phyloP scores from a whole-genome alignment of 2,888 invertebrate species.

The Calameuta pallipes region DNA sequence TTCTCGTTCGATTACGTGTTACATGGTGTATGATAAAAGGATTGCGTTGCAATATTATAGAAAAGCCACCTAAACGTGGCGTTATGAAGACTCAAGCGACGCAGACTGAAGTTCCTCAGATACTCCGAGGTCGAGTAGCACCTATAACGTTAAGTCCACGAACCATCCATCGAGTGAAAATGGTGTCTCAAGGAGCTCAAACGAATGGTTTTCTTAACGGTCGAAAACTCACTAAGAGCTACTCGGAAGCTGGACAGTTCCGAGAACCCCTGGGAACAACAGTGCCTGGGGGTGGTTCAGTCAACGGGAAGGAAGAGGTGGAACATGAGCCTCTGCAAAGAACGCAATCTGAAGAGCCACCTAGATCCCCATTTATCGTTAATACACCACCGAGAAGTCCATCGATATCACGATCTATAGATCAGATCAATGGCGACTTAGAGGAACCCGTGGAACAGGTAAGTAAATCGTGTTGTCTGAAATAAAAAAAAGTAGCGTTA shows the following conservation, averaged over 20 bases:
- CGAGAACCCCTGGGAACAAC: conserved; percentile 56
- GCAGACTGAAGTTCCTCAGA: conserved; percentile 84
- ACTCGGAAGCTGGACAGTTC: conserved; percentile 78
- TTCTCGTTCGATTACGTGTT: neutral
- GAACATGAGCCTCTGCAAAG: conserved; percentile 84
- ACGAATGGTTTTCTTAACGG: conserved; percentile 83
- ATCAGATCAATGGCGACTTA: conserved; percentile 47
- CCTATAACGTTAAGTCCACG: conserved; percentile 80
- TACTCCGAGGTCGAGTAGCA: conserved; percentile 66
- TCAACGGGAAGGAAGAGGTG: conserved; percentile 43
- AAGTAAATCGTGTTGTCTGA: neutral
- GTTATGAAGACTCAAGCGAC: conserved; percentile 95
- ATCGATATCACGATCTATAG: neutral
- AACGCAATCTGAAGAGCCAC: conserved; percentile 88
- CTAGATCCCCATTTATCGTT: conserved; percentile 78
- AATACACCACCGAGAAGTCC: conserved; percentile 67
- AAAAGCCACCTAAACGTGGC: conserved; percentile 81
- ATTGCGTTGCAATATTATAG: conserved; percentile 66
- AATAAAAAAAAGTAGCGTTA: conserved; percentile 3
- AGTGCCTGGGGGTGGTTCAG: conserved; percentile 32
- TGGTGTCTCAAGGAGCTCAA: conserved; percentile 91
- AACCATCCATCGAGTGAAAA: conserved; percentile 86
- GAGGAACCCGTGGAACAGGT: conserved; percentile 15
- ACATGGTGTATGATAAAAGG: conserved; percentile 3
- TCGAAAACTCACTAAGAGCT: conserved; percentile 85